These are phyloP conservation scores for Drosophila tanythrix DNA, from an alignment of 2,888 invertebrate species.

Conservation along the genomic window DNA sequence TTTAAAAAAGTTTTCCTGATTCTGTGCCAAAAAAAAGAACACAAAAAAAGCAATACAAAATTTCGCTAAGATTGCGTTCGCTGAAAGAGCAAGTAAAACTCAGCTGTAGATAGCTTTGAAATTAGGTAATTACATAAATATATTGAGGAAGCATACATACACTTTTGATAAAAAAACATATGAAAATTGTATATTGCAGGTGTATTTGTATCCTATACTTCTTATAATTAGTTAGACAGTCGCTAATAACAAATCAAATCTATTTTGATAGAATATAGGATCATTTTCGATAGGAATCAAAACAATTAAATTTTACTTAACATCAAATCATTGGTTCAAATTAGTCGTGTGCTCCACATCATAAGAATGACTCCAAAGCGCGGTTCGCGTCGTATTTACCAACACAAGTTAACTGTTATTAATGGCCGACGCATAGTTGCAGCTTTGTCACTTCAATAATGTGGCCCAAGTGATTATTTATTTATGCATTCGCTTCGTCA, in stretches of 20 bases:
- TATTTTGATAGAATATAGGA: not conserved
- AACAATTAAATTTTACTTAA: not conserved
- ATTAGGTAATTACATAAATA: not conserved
- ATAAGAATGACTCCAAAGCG: not conserved
- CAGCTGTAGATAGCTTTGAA: not conserved
- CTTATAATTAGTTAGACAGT: not conserved
- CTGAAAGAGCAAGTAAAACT: not conserved
- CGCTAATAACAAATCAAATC: not conserved
- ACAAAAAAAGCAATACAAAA: not conserved
- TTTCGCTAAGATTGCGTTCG: not conserved
- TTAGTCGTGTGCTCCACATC: not conserved
- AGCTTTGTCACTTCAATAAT: conserved; percentile 13
- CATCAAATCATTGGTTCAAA: not conserved
- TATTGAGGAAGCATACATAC: not conserved
- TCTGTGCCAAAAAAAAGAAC: conserved; percentile 7
- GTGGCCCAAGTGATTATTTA: conserved; percentile 28
- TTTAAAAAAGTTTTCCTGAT: conserved; percentile 23
- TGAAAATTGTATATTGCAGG: not conserved
- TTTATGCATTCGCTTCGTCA: conserved; percentile 27
- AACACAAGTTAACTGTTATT: conserved; percentile 18
- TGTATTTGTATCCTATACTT: no score
- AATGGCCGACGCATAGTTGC: conserved; percentile 12
- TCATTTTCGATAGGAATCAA: not conserved
- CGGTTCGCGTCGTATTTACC: conserved; percentile 1
- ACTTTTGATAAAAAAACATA: not conserved